Evolutionary conservation across 2,113 vertebrate genomes (phyloP), one percentile per base, ranked within the genome.

Genomic region (Rutilus rutilus): DNA sequence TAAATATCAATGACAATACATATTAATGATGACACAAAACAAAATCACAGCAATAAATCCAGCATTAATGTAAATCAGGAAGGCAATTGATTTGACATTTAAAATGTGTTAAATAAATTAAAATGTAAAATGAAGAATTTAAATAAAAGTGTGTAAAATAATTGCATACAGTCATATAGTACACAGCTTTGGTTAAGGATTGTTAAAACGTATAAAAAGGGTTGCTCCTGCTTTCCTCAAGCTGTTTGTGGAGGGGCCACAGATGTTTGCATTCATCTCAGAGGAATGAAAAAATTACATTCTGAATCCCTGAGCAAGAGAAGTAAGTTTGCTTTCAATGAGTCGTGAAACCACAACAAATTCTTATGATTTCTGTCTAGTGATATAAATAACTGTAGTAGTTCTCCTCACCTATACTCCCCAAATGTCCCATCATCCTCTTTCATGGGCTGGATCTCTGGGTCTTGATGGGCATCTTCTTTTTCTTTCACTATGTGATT

Each of bases 371-470:
- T 47, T 19, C 21, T 75, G 25, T 27, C 14, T 12, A 27, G 25
- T 8, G 6, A 30, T 42, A 21, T 50, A 33, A 23, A 67, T 67
- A 65, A 11, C 4, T 71, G 67, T 42, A 71, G 12, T 45, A 4
- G 45, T 14, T 74, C 7, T 3, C 85, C 96, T 96, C 91, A 98
- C 98, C 98, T 99, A 94, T 99, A 99, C 92, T 99, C 97, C 90
- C 98, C 98, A 93, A 99, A 99, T 0, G 98, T 98, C 77, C 98
- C 97, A 79, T 99, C 97, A 4, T 99, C 98, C 92, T 99, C 98
- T 90, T 98, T 99, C 98, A 99, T 99, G 6, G 98, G 98, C 60
- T 98, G 98, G 90, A 99, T 97, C 94, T 99, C 98, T 57, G 97
- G 97, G 89, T 99, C 98, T 74, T 97, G 97, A 75, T 98, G 98